Conservation (phyloP, 2,113 vertebrate species). For the Machaerirhynchus nigripectus region DNA sequence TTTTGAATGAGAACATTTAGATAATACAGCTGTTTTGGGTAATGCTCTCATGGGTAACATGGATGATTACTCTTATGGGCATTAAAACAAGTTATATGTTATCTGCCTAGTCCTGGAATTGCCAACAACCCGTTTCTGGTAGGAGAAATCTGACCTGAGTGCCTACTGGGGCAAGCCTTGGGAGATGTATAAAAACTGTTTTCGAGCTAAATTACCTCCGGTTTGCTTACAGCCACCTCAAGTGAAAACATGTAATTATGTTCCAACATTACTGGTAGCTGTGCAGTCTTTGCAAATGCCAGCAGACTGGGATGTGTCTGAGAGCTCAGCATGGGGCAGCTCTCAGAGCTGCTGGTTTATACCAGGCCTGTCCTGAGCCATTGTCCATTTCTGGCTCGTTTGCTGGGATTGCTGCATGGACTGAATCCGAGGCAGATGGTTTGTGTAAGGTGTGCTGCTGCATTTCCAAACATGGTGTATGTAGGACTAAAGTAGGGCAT, state of each 20-base stretch:
- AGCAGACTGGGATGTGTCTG: not conserved
- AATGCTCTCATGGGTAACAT: not conserved
- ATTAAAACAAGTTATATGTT: not conserved
- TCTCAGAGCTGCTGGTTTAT: not conserved
- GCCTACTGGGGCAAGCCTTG: conserved; percentile 18
- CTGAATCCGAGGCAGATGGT: not conserved
- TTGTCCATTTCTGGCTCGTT: not conserved
- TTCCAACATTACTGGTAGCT: not conserved
- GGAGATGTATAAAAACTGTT: conserved; percentile 17
- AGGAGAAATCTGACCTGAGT: not conserved
- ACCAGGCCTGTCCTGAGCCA: not conserved
- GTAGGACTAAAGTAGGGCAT: conserved; percentile 1
- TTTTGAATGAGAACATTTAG: not conserved
- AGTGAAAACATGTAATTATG: conserved; percentile 26
- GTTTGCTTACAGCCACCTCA: conserved; percentile 35
- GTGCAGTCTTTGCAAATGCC: not conserved
- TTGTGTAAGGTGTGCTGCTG: conserved; percentile 28
- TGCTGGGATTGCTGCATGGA: not conserved
- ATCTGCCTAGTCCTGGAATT: not conserved
- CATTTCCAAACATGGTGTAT: conserved; percentile 3
- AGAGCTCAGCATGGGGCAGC: not conserved
- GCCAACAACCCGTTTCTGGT: not conserved
- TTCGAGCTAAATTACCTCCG: not conserved
- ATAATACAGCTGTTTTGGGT: not conserved
- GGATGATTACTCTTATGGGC: not conserved